Evolutionary conservation across 2,797 vertebrate species (phyloP).

Genomic region (Echeneis naucrates): DNA sequence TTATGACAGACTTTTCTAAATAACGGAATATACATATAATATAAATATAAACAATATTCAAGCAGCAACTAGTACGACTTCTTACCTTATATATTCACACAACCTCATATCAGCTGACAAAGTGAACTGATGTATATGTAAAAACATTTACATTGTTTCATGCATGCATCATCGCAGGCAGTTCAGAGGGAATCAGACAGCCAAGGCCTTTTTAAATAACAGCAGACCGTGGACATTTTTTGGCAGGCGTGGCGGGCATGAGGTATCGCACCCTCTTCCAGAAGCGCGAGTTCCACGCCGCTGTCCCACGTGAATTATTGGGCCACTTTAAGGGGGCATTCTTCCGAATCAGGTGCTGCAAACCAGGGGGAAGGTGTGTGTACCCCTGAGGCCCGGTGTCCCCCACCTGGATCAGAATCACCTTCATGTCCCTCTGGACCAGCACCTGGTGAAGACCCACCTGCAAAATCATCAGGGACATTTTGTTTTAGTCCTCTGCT

Average conservation of each 20-base stretch:
- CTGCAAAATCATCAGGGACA: slow-evolving; percentile 30
- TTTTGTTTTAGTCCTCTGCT: neutral
- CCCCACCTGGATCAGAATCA: slow-evolving; percentile 89
- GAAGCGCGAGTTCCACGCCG: slow-evolving; percentile 77
- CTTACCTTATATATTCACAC: too few species aligned
- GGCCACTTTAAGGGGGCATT: slow-evolving; percentile 87
- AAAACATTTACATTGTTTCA: too few species aligned
- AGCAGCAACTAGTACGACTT: too few species aligned
- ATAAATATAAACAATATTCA: too few species aligned
- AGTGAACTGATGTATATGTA: too few species aligned
- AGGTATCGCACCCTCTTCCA: slow-evolving; percentile 90
- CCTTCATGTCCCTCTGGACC: slow-evolving; percentile 82
- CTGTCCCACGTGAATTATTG: slow-evolving; percentile 45
- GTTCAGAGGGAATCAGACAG: neutral
- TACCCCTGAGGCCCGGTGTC: slow-evolving; percentile 57
- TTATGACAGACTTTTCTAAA: too few species aligned
- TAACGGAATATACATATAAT: too few species aligned
- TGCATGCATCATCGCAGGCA: too few species aligned
- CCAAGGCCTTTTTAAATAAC: neutral
- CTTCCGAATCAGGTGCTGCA: slow-evolving; percentile 84
- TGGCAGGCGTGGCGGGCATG: slow-evolving; percentile 80
- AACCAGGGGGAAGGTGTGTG: slow-evolving; percentile 76
- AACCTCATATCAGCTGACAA: too few species aligned
- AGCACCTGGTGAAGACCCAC: slow-evolving; percentile 87
- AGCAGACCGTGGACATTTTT: neutral